These are phyloP conservation scores for Halcyon smyrnensis DNA, from an alignment of 2,797 vertebrate species.

Conservation along the genomic window DNA sequence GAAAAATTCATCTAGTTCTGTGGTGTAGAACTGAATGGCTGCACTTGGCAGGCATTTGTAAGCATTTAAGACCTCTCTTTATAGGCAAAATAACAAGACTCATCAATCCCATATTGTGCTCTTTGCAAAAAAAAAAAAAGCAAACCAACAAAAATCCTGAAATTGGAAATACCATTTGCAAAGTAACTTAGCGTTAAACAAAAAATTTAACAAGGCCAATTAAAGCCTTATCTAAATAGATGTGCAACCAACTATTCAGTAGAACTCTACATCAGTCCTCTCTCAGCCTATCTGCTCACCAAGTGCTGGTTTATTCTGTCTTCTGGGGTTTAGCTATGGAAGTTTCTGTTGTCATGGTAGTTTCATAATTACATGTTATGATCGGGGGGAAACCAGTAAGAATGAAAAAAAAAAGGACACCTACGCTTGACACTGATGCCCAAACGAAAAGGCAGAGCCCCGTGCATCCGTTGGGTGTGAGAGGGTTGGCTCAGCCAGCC, in stretches of 20 bases:
- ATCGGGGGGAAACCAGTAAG: background rate
- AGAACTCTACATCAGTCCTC: background rate
- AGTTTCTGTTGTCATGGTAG: background rate
- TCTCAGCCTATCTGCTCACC: background rate
- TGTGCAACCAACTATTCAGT: background rate
- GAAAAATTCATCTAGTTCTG: conserved; percentile 69
- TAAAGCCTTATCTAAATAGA: background rate
- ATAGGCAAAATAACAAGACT: conserved; percentile 62
- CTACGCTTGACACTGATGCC: background rate
- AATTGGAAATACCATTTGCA: background rate
- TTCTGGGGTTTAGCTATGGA: background rate
- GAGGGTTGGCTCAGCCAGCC: background rate
- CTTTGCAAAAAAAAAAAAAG: background rate
- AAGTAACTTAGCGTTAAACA: background rate
- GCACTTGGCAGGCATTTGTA: conserved; percentile 49
- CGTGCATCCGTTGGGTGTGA: background rate
- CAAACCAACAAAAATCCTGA: background rate
- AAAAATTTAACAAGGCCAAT: background rate
- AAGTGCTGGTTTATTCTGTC: background rate
- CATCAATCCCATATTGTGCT: conserved; percentile 49
- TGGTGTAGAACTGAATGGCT: conserved; percentile 65
- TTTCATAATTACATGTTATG: background rate
- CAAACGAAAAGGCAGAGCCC: background rate
- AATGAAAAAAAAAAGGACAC: background rate
- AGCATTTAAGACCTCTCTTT: conserved; percentile 57